Evolutionary conservation across 1,140 invertebrate genomes (phyloP), one percentile per base, ranked within the genome.

Genomic region (Scaptomyza graminum): DNA sequence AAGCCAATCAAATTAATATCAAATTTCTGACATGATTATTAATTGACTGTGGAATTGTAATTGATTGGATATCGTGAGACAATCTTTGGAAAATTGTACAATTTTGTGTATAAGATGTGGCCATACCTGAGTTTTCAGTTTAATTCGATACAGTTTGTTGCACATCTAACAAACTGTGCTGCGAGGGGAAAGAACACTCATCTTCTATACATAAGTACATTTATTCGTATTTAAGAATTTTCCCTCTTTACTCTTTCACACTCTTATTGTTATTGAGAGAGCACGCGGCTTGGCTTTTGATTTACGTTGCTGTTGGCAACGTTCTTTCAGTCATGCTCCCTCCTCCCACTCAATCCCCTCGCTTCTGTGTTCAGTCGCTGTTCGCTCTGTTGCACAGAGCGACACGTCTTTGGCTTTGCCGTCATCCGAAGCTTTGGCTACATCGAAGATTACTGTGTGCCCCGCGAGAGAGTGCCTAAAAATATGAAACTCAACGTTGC

Each of bases 401-500:
- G 41, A 31, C 41, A 31, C 41, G 41, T 31, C 13, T 15, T 15
- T 25, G 13, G 9, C 22, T 12, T 31, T 41, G 37, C 37, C 37
- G 44, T 13, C 47, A 37, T 61, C 65, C 62, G 61, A 28, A 57
- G 61, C 67, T 70, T 69, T 63, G 64, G 63, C 56, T 44, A 65
- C 68, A 43, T 22, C 69, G 22, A 60, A 61, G 60, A 68, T 73
- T 46, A 73, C 61, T 74, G 46, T 52, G 68, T 61, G 65, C 71
- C 71, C 31, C 31, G 7, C 31, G 31, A 1, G 8, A 34, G 39
- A 59, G 68, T 61, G 65, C 71, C 71, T 74, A 70, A 74, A 74
- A 66, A 61, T 60, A 68, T 54, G 59, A 74, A 74, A 63, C 51
- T 67, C 13, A 28, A 63, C 60, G 66, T 64, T 70, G 67, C 72